Base-by-base conservation (phyloP, 1,140 invertebrate genomes). In the Heterodera schachtii region DNA sequence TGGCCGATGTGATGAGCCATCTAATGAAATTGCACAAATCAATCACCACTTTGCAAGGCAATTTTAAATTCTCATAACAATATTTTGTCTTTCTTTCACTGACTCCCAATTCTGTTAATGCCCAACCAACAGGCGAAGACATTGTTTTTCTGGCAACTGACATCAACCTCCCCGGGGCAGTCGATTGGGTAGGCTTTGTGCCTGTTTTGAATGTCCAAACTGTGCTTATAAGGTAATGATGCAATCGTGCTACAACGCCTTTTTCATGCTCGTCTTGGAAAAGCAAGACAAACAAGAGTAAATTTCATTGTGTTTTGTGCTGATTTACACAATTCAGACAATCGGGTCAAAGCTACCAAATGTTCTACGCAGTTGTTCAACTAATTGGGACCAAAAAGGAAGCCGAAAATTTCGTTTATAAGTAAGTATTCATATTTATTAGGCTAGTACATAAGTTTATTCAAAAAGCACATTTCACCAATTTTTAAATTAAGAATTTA, bases 71-170 rank as follows among this genome's bases (percentile, higher is more conserved):
- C 11, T 0, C 49, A 52, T 52, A 49, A 31, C 31, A 31, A 31
- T 31, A 31, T 31, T 31, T 31, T 31, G 31, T 31, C 31, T 31
- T 31, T 31, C 31, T 31, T 31, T 31, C 31, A 31, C 1, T 31
- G 31, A 31, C 31, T 31, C 31, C 31, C 31, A 31, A 31, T 31
- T 31, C 31, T 31, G 31, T 31, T 31, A 31, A 31, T 31, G 31
- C 31, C 31, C 31, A 31, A 31, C 31, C 31, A 31, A 31, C 31
- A 93, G 93, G 93, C 73, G 97, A 99, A 92, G 98, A 99, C 90
- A 99, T 99, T 88, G 97, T 99, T 66, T 99, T 99, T 91, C 92
- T 99, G 84, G 98, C 97, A 2, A 99, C 98, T 66, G 98, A 99
- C 91, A 99, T 99, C 75, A 99, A 98, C 92, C 92, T 99, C 83